Evolutionary conservation across 2,888 invertebrate species (phyloP), one percentile per base, ranked within the genome.

Genomic region (Venustoraphidia nigricollis): DNA sequence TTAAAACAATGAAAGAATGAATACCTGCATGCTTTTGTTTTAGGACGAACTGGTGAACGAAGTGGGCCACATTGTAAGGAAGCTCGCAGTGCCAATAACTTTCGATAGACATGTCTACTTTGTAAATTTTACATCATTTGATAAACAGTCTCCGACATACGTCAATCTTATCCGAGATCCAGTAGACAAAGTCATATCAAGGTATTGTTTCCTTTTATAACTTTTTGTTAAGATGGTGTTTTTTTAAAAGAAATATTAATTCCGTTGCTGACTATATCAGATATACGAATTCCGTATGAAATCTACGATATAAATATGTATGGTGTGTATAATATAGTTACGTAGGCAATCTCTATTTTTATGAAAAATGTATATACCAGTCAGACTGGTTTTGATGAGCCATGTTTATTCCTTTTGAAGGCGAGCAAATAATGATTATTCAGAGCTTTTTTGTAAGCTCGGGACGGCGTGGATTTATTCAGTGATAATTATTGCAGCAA

Each of bases 91-190:
- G 35, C 77, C 77, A 14, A 59, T 77, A 51, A 73, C 73, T 56
- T 77, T 79, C 57, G 77, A 79, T 57, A 66, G 73, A 14, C 73
- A 75, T 55, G 65, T 76, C 1, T 71, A 73, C 57, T 79, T 77
- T 58, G 61, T 77, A 11, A 77, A 79, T 62, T 79, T 79, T 59
- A 72, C 74, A 3, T 59, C 65, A 39, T 76, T 70, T 55, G 74
- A 70, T 36, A 66, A 67, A 48, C 75, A 75, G 55, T 71, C 73
- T 11, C 78, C 78, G 3, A 72, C 72, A 11, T 78, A 72, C 59
- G 66, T 80, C 50, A 77, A 76, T 55, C 55, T 79, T 41, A 69
- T 79, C 39, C 66, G 79, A 54, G 72, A 79, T 57, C 80, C 79
- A 1, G 62, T 75, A 14, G 74, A 76, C 54, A 72, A 66, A 58